phyloP scores from a whole-genome alignment of 2,888 invertebrate genomes.

The Diplolepis rosae region DNA sequence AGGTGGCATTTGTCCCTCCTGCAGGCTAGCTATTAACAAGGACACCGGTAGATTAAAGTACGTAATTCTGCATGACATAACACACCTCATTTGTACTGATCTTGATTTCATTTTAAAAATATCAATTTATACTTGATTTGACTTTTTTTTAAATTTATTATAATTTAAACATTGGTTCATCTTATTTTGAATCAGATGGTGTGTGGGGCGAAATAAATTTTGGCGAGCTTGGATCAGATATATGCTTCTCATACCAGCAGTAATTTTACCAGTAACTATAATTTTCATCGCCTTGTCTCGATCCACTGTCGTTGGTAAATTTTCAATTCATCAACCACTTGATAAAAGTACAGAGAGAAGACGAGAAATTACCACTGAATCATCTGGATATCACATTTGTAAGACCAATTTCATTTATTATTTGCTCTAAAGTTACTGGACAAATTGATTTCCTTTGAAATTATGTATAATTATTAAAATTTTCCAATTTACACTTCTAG shows the following conservation, averaged over 20 bases:
- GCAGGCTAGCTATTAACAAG: slow-evolving; percentile 72
- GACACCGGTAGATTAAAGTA: slow-evolving; percentile 75
- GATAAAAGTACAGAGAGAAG: slow-evolving; percentile 38
- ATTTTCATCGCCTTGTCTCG: slow-evolving; percentile 64
- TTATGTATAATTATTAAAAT: background rate
- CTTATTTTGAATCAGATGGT: slow-evolving; percentile 71
- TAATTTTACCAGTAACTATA: slow-evolving; percentile 69
- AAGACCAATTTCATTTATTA: slow-evolving; percentile 21
- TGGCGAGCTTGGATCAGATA: slow-evolving; percentile 72
- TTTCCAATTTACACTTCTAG: slow-evolving; percentile 2
- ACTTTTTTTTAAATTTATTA: background rate
- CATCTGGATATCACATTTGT: slow-evolving; percentile 34
- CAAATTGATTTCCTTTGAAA: slow-evolving; percentile 4
- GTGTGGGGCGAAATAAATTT: slow-evolving; percentile 72
- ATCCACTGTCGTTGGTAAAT: slow-evolving; percentile 58
- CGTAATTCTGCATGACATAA: slow-evolving; percentile 45
- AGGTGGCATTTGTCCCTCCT: slow-evolving; percentile 69
- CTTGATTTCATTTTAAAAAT: background rate
- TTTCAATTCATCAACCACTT: slow-evolving; percentile 43
- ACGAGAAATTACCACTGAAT: slow-evolving; percentile 33
- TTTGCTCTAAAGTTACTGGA: too few species aligned
- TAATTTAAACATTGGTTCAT: too few species aligned
- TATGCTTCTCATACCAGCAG: slow-evolving; percentile 72
- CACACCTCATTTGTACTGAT: background rate
- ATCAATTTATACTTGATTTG: background rate